Conservation (phyloP, 2,888 invertebrate species). For the Eristalinus aeneus region DNA sequence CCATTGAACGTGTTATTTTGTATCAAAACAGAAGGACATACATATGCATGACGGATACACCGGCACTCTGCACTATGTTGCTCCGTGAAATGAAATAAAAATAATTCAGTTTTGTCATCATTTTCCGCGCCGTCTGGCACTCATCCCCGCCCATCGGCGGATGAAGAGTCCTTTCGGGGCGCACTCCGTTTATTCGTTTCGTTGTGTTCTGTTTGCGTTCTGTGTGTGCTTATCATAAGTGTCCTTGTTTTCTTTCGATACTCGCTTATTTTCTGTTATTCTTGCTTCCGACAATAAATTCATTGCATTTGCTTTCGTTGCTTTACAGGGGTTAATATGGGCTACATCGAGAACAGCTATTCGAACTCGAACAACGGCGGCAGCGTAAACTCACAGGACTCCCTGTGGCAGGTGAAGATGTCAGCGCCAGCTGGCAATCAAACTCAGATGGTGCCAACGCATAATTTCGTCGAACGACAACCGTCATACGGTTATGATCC, state of each 20-base stretch:
- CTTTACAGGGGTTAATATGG: conserved; percentile 90
- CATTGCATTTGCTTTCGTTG: not conserved
- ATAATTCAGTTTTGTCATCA: conserved; percentile 37
- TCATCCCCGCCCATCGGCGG: not conserved
- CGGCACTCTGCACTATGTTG: conserved; percentile 6
- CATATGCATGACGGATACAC: conserved; percentile 31
- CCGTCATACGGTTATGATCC: conserved; percentile 90
- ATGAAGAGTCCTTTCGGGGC: conserved; percentile 15
- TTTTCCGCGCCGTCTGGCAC: not conserved
- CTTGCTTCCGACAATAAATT: not conserved
- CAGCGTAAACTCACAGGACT: conserved; percentile 96
- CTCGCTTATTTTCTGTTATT: not conserved
- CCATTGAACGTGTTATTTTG: conserved; percentile 25
- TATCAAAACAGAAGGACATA: conserved; percentile 7
- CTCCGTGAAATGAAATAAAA: conserved; percentile 52
- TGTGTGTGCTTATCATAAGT: not conserved
- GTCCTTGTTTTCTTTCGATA: conserved; percentile 2
- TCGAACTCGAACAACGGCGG: conserved; percentile 97
- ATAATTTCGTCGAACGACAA: conserved; percentile 85
- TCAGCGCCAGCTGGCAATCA: conserved; percentile 88
- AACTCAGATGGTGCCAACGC: conserved; percentile 83
- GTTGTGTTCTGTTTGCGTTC: not conserved
- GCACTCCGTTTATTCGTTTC: not conserved
- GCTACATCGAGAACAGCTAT: conserved; percentile 95
- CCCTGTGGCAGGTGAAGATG: conserved; percentile 96